phyloP scores from a whole-genome alignment of 2,888 invertebrate species.

The Anodontia alba region DNA sequence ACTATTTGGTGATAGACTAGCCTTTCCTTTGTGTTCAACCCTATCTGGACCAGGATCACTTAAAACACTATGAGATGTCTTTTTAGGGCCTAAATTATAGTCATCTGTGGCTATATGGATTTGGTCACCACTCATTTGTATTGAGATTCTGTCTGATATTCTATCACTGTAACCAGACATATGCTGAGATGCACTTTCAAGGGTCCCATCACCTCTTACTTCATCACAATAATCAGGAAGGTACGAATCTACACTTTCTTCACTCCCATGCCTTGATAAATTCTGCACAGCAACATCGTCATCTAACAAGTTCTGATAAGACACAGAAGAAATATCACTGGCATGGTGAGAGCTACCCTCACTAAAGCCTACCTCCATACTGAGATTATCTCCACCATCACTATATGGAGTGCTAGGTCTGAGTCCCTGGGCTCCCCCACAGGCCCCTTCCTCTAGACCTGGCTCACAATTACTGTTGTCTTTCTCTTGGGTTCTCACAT shows the following conservation, averaged over 20 bases:
- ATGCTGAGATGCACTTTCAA: conserved; percentile 25
- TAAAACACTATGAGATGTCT: conserved; percentile 50
- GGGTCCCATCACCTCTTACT: conserved; percentile 66
- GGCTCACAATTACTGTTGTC: conserved; percentile 55
- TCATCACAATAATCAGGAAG: conserved; percentile 74
- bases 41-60: conserved; percentile 53
- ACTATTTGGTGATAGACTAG: conserved; percentile 40
- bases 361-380: conserved; percentile 83
- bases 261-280: conserved; percentile 76
- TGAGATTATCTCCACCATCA: conserved; percentile 79
- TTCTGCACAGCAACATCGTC: conserved; percentile 70
- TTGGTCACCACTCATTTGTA: conserved; percentile 47
- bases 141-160: conserved; percentile 59
- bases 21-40: conserved; percentile 26
- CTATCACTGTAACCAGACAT: conserved; percentile 51
- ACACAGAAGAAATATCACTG: conserved; percentile 83
- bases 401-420: conserved; percentile 63
- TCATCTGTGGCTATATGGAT: conserved; percentile 49
- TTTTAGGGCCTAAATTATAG: conserved; percentile 31
- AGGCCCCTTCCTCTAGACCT: conserved; percentile 64
- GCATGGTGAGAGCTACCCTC: conserved; percentile 82
- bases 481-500: conserved; percentile 28
- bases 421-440: conserved; percentile 61
- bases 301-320: conserved; percentile 81
- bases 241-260: conserved; percentile 79